Conservation (phyloP, 2,797 vertebrate species). For the Platalea minor region DNA sequence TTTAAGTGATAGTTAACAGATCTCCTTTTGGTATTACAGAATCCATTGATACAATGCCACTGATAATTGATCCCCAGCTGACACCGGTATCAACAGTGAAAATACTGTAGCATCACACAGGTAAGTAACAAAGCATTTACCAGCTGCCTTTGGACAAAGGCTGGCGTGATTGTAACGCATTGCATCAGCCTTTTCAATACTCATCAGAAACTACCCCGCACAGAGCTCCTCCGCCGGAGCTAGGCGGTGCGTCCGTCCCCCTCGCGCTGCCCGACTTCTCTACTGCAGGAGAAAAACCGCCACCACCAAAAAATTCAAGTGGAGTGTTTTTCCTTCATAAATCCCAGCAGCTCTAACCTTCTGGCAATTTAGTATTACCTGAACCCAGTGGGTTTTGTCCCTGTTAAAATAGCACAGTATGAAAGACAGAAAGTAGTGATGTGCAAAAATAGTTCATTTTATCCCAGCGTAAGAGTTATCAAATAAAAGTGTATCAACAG, state of each 20-base stretch:
- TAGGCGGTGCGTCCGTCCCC: rapidly evolving
- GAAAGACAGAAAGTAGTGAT: neutral
- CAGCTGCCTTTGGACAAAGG: neutral
- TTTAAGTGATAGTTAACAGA: neutral
- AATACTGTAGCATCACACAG: rapidly evolving
- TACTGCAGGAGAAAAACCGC: neutral
- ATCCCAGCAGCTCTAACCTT: neutral
- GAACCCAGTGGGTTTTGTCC: neutral
- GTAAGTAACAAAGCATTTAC: neutral
- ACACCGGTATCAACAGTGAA: neutral
- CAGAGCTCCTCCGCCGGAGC: neutral
- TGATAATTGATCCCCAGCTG: neutral
- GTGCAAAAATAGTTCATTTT: neutral
- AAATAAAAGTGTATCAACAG: neutral
- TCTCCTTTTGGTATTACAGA: neutral
- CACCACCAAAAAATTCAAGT: neutral
- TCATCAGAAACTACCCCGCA: neutral
- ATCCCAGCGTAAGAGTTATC: neutral
- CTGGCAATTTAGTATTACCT: neutral
- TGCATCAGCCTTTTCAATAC: neutral
- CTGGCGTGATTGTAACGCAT: neutral
- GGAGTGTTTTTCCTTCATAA: neutral
- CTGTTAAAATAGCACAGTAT: neutral
- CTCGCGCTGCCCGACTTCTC: neutral
- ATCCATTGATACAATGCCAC: too few relatives aligned